Evolutionary conservation across 1,140 invertebrate genomes (phyloP), one percentile per base, ranked within the genome.

Genomic region (Tetramorium parvispinum): DNA sequence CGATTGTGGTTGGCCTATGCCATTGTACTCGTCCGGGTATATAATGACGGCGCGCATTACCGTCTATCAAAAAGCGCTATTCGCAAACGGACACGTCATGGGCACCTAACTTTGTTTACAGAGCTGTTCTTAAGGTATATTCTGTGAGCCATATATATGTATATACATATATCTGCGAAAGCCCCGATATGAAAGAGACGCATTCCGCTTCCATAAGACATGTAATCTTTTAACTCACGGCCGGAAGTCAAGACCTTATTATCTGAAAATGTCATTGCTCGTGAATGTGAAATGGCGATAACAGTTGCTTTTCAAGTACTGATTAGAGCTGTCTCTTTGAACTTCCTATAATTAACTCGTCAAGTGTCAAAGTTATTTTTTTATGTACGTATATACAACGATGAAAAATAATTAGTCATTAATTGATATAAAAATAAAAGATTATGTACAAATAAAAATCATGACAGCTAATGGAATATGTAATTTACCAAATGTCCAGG

Each of bases 41-140:
- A 75, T 73, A 82, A 82, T 73, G 53, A 83, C 68, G 53, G n/a
- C 40, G 79, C 79, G 79, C 68, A 73, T 73, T 83, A 81, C 32
- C 78, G 78, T 83, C 68, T 75, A 73, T 82, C 51, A 73, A 82
- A 59, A 82, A 75, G 53, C 40, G 13, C 24, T 49, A 32, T 59
- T 81, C 78, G 77, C 63, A 18, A 81, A 49, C 63, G 49, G 49
- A 81, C 78, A 70, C 78, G 78, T 70, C 78, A 70, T 70, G 65
- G 37, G 3, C 37, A 37, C 51, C 49, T 32, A 81, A 81, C 63
- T 70, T 55, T 70, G 63, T 81, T 79, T 55, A 53, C 21, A 13
- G 13, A 79, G 32, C 32, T 18, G 24, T 43, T 78, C 61, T 4
- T 4, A 0, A n/a, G 18, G 32, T 53, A 3, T 53, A 53, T 53